These are phyloP conservation scores for Agelas oroides DNA, from an alignment of 37 sponge, comb jelly and placozoan genomes.

Conservation along the genomic window DNA sequence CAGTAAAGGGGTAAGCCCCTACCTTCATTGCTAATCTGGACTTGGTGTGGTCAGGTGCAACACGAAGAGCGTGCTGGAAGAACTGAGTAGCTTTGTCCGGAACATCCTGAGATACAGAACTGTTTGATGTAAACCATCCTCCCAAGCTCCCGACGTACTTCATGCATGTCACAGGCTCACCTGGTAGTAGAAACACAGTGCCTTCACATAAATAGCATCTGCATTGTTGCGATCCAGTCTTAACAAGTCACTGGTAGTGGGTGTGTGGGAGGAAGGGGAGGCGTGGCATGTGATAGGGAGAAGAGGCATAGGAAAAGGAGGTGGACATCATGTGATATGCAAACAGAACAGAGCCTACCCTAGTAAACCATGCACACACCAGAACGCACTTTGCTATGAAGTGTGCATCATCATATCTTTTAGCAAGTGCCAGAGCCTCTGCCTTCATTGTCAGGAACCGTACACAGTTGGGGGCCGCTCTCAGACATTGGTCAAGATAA, in stretches of 20 bases:
- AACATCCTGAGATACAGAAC: conserved; percentile 64
- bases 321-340: no score
- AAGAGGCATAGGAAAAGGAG: not conserved
- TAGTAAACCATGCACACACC: no score
- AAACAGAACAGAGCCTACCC: not conserved
- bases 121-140: no score
- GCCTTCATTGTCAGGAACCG: conserved; percentile 47
- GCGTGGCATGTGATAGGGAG: not conserved
- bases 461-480: conserved; percentile 51
- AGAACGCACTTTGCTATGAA: conserved; percentile 65
- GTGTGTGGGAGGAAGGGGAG: not conserved
- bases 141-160: no score
- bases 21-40: conserved; percentile 63
- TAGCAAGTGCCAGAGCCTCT: conserved; percentile 55
- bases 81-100: conserved; percentile 87
- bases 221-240: conserved; percentile 76
- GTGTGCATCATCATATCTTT: conserved; percentile 55
- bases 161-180: conserved; percentile 9
- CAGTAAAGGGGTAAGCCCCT: not conserved
- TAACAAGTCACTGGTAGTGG: conserved; percentile 76
- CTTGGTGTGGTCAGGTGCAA: conserved; percentile 91
- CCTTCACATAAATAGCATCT: conserved; percentile 95
- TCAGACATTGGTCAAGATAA: conserved; percentile 53
- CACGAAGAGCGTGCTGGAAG: conserved; percentile 76
- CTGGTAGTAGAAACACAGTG: conserved; percentile 89